phyloP scores from a whole-genome alignment of 1,140 invertebrate genomes.

The Zaprionus tsacasi region DNA sequence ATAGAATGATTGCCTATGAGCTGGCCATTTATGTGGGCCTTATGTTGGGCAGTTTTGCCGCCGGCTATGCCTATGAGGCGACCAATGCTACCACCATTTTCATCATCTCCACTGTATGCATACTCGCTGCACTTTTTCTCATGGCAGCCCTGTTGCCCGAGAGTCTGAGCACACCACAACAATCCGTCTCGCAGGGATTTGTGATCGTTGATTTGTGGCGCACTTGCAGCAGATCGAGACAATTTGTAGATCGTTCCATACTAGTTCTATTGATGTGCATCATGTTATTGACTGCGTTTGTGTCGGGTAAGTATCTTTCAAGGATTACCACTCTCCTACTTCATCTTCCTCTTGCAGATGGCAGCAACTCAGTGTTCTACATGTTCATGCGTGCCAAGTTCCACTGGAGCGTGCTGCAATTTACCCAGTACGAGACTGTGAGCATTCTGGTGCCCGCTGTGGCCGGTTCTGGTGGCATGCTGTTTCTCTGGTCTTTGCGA shows the following conservation, averaged over 20 bases:
- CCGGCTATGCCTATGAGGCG: conserved; percentile 77
- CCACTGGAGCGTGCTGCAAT: conserved; percentile 87
- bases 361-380: conserved; percentile 85
- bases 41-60: conserved; percentile 86
- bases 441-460: conserved; percentile 84
- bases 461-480: conserved; percentile 73
- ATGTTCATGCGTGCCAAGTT: conserved; percentile 88
- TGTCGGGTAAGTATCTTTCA: conserved; percentile 32
- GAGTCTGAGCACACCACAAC: conserved; percentile 35
- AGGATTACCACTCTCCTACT: neutral
- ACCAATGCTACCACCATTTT: conserved; percentile 56
- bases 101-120: conserved; percentile 55
- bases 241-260: conserved; percentile 86
- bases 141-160: conserved; percentile 66
- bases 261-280: conserved; percentile 86
- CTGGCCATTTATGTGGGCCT: conserved; percentile 85
- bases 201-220: conserved; percentile 86
- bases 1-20: conserved; percentile 87
- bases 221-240: conserved; percentile 86
- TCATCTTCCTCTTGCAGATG: conserved; percentile 58
- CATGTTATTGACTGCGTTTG: conserved; percentile 85
- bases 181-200: conserved; percentile 6
- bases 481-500: conserved; percentile 85
- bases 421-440: conserved; percentile 85
- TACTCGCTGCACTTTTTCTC: conserved; percentile 53